phyloP scores from a whole-genome alignment of 2,797 vertebrate genomes.

The Smutsia gigantea region DNA sequence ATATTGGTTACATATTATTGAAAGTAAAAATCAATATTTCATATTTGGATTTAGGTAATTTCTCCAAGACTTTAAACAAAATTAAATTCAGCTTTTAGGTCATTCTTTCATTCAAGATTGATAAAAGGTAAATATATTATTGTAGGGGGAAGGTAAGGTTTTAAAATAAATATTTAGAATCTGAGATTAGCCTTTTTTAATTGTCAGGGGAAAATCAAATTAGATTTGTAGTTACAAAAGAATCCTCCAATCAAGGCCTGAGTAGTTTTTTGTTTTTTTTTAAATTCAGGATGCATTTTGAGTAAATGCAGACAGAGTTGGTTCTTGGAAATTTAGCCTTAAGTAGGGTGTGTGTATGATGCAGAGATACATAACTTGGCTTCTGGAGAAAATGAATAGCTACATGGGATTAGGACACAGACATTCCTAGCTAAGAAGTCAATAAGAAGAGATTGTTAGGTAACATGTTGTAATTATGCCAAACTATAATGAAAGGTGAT shows the following conservation, averaged over 20 bases:
- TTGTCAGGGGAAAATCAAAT: not conserved
- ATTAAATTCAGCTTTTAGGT: not conserved
- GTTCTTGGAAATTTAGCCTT: not conserved
- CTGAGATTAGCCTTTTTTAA: not conserved
- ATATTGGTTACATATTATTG: not conserved
- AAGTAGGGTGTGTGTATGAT: not conserved
- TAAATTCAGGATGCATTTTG: not conserved
- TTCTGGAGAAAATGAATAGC: not conserved
- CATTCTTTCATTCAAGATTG: constrained; percentile 28
- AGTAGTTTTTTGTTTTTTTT: not conserved
- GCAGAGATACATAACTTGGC: not conserved
- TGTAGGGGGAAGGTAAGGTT: not conserved
- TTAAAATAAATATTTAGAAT: constrained; percentile 46
- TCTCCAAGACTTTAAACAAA: not conserved
- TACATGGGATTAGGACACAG: not conserved
- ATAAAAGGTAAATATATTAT: not conserved
- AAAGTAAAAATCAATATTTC: constrained; percentile 26
- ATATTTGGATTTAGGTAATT: not conserved
- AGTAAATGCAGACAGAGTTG: not conserved
- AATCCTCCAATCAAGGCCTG: not conserved
- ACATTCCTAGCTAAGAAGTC: not conserved
- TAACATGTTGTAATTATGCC: not conserved
- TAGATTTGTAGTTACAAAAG: not conserved
- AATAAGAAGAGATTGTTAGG: not conserved
- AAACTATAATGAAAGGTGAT: not conserved